These are phyloP conservation scores for Sarcophaga bullata DNA, from an alignment of 1,140 invertebrate genomes.

Conservation along the genomic window DNA sequence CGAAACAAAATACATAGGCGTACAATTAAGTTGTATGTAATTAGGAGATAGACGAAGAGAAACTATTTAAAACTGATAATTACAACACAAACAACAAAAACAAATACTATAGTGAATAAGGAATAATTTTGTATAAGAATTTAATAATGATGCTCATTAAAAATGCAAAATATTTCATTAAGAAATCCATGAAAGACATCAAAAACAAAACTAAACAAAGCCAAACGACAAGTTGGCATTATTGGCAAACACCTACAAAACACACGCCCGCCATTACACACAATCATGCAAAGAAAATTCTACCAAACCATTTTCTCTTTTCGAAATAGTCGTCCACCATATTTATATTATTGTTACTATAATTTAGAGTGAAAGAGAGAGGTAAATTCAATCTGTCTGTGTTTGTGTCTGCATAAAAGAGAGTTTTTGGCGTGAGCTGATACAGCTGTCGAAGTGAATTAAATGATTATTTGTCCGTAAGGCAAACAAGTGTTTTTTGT, in stretches of 20 bases:
- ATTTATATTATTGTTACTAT: too few relatives aligned
- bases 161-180: slow-evolving; percentile 40
- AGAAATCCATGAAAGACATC: not conserved
- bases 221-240: not conserved
- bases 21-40: not conserved
- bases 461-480: slow-evolving; percentile 15
- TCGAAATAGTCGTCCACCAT: too few relatives aligned
- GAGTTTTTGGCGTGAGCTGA: too few relatives aligned
- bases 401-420: not conserved
- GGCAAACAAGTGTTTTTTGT: slow-evolving; percentile 17
- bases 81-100: not conserved
- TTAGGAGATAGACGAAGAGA: not conserved
- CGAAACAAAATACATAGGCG: not conserved
- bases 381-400: not conserved
- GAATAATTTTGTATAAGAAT: slow-evolving; percentile 35
- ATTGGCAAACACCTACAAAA: not conserved
- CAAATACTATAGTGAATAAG: not conserved
- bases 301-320: too few relatives aligned
- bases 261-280: not conserved
- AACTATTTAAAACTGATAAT: not conserved
- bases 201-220: not conserved
- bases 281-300: not conserved
- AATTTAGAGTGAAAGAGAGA: too few relatives aligned
- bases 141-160: slow-evolving; percentile 38
- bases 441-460: not conserved